Base-by-base conservation (phyloP, 1,140 invertebrate genomes). In the Uloborus diversus region DNA sequence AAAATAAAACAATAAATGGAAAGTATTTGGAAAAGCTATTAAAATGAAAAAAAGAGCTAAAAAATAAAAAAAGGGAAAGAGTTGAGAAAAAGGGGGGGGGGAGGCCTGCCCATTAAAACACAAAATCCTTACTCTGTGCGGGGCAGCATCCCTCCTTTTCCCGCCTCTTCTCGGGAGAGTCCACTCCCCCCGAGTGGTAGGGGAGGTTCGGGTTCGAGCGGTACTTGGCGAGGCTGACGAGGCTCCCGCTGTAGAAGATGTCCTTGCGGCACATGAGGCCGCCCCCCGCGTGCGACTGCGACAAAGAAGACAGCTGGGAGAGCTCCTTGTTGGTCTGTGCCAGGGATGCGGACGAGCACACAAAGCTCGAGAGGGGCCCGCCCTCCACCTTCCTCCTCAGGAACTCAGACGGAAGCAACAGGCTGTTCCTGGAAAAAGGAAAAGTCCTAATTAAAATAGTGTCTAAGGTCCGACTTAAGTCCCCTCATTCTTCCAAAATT, bases 201-300 rank as follows among this genome's bases (percentile, higher is more conserved):
- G 76, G 69, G 35, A 79, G 68, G 17, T 81, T 78, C 1, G 80
- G 81, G 61, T 85, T 81, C 80, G 84, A 87, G 65, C 84, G 84
- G 83, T 88, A 89, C 84, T 86, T 86, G 28, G 88, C 88, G 23
- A 92, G 86, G 84, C 92, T 93, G 32, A 91, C 89, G 69, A 95
- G 87, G 83, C 92, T 94, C 70, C 94, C 93, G 83, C 92, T 92
- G 85, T 96, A 96, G 82, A 97, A 92, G 1, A 96, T 91, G 85
- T 98, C 95, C 56, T 93, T 93, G 27, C 94, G 88, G 84, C 93
- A 91, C 89, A 96, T 35, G 81, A 86, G 71, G 79, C 83, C 79
- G 79, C 83, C 79, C 84, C 70, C 85, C 47, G 33, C 32, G 13
- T 59, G 65, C 11, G 62, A 51, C 9, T 79, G 64, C 11, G 47